Base-by-base conservation (phyloP, 2,797 vertebrate genomes). In the Phalanger gymnotis region DNA sequence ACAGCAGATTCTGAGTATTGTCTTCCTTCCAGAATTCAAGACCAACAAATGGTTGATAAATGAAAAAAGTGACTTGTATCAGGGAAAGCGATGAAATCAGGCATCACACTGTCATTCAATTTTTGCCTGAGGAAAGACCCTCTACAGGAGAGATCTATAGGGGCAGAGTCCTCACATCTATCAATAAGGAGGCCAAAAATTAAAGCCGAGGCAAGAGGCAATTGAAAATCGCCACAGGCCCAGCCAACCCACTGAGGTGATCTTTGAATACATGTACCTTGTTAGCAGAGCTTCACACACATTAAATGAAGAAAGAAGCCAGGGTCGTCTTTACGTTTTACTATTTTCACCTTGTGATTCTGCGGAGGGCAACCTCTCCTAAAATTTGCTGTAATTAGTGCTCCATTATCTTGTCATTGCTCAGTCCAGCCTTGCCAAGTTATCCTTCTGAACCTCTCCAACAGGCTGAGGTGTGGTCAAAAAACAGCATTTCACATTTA, bases 111-210 rank as follows among this genome's bases (percentile, higher is more conserved):
- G 91, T 58, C 94, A 93, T 96, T 94, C 90, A 95, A 1, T 94
- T 97, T 98, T 98, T 98, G 91, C 95, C 90, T 94, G 81, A 91
- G 95, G 95, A 90, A 97, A 96, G 53, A 92, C 10, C 53, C 34
- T 92, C 25, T 51, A 93, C 94, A 93, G 52, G 56, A 97, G 66
- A 96, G 73, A 57, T 98, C 16, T 91, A 55, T 52, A 53, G 51
- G 73, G 66, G 16, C 92, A 92, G 93, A 97, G 92, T 92, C 54
- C 51, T 95, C 40, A 87, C 73, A 96, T 47, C 92, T 95, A 73
- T 95, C 91, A 95, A 96, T 57, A 96, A 96, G 55, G 25, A 28
- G 25, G 28, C 31, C 94, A 73, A 91, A 89, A 96, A 95, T 98
- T 93, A 97, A 95, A 91, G 5, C 92, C 90, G n/a, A 92, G 94